Evolutionary conservation across 2,888 invertebrate species (phyloP).

Genomic region (Odontothrips loti): DNA sequence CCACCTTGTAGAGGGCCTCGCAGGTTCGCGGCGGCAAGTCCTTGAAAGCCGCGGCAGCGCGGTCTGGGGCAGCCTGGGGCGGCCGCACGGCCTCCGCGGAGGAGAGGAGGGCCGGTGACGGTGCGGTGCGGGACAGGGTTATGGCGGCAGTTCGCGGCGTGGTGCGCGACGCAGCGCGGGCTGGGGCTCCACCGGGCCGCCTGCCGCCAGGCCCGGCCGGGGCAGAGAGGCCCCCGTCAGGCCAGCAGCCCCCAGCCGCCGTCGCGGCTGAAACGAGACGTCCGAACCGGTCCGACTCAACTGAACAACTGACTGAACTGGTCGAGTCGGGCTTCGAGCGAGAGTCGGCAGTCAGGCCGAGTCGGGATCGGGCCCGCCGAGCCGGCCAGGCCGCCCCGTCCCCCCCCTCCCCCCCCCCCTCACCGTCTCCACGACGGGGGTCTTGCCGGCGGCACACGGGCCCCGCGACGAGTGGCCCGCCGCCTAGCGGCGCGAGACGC

Average conservation of each 20-base stretch:
- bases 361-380: background rate
- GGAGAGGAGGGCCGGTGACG: background rate
- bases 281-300: conserved; percentile 1
- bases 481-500: background rate
- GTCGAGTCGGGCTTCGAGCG: background rate
- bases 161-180: background rate
- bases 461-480: background rate
- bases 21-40: too few relatives aligned
- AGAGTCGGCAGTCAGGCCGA: background rate
- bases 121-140: background rate
- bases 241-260: background rate
- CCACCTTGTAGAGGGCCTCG: too few relatives aligned
- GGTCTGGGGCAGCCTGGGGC: too few relatives aligned
- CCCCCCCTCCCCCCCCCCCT: background rate
- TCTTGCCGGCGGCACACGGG: background rate
- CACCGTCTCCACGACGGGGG: background rate
- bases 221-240: background rate
- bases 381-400: background rate
- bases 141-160: background rate
- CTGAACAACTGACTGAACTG: background rate
- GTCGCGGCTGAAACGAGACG: background rate
- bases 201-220: background rate
- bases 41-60: too few relatives aligned
- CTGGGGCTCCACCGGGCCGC: background rate
- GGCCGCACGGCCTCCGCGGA: too few relatives aligned